Evolutionary conservation across 1,140 invertebrate genomes (phyloP).

Genomic region (Semibalanus balanoides): DNA sequence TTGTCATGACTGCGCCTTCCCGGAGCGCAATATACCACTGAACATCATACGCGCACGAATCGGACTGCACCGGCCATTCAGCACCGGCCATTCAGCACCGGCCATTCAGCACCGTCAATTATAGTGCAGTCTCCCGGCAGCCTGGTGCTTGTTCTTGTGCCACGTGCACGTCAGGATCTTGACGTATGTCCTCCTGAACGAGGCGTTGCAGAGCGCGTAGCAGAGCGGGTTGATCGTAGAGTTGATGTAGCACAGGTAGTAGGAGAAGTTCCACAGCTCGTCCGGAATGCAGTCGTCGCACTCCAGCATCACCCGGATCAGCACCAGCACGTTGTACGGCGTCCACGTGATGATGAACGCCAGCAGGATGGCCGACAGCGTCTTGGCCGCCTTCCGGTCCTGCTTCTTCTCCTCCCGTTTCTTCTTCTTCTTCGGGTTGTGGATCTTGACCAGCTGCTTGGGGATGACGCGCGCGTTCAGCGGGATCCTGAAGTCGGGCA

Average conservation of each 20-base stretch:
- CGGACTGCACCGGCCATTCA: no score
- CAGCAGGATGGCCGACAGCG: conserved; percentile 85
- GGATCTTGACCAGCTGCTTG: conserved; percentile 59
- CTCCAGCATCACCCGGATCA: conserved; percentile 68
- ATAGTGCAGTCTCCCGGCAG: not conserved
- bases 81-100: no score
- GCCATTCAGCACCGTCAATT: not conserved
- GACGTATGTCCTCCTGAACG: conserved; percentile 89
- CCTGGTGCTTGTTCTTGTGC: conserved; percentile 36
- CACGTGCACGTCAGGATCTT: conserved; percentile 92
- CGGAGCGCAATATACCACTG: no score
- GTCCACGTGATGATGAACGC: conserved; percentile 99
- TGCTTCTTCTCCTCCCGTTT: conserved; percentile 90
- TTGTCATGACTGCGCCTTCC: no score
- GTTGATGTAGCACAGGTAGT: conserved; percentile 98
- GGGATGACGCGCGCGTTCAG: conserved; percentile 17
- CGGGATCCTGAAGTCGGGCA: conserved; percentile 28
- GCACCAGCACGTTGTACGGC: conserved; percentile 90
- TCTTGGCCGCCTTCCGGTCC: conserved; percentile 97
- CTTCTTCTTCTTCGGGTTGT: conserved; percentile 64
- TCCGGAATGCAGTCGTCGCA: conserved; percentile 71
- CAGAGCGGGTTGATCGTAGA: conserved; percentile 68
- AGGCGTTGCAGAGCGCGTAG: conserved; percentile 92
- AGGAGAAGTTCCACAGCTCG: conserved; percentile 87
- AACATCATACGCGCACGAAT: no score